phyloP scores from a whole-genome alignment of 2,113 vertebrate species.

The Lipophrys pholis region DNA sequence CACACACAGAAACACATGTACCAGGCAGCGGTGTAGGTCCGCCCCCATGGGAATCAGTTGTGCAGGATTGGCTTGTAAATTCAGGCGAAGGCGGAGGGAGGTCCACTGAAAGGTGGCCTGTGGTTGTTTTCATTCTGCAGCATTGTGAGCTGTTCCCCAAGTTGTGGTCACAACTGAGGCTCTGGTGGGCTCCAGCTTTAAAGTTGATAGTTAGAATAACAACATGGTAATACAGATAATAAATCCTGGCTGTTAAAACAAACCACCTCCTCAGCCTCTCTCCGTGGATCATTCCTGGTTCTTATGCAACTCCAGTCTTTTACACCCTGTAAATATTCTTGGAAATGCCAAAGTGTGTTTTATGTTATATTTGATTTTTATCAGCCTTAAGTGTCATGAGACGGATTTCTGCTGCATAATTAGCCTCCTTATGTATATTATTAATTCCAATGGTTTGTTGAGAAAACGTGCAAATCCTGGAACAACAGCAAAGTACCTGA shows the following conservation, averaged over 20 bases:
- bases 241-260: conserved; percentile 10
- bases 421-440: no score
- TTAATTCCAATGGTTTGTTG: no score
- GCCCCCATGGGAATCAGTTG: not conserved
- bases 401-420: no score
- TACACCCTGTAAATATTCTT: no score
- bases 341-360: no score
- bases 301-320: not conserved
- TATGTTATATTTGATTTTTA: no score
- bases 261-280: not conserved
- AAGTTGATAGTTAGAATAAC: not conserved
- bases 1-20: not conserved
- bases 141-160: not conserved
- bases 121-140: not conserved
- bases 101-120: not conserved
- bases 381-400: no score
- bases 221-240: not conserved
- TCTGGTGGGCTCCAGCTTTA: not conserved
- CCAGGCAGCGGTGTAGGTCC: no score
- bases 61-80: not conserved
- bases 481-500: no score
- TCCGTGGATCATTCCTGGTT: not conserved
- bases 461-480: no score
- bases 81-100: not conserved
- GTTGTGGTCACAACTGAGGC: not conserved